Base-by-base conservation (phyloP, 2,113 vertebrate species). In the Corythoichthys intestinalis region DNA sequence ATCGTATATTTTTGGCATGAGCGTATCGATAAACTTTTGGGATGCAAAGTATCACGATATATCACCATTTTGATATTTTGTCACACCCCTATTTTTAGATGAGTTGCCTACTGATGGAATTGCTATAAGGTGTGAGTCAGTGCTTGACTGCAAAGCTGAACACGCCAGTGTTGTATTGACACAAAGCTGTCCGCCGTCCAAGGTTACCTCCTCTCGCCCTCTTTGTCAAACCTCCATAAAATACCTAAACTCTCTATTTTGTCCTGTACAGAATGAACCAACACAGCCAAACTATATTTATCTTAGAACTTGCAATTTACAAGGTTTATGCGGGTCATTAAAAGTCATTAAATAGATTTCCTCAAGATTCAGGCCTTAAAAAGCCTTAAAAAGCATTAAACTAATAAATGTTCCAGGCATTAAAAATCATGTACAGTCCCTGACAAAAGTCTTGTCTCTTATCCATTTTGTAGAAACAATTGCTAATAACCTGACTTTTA, bases 221-320 rank as follows among this genome's bases (percentile, higher is more conserved):
- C 80, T 80, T 75, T 90, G 89, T 87, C 86, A 89, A 80, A 87
- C 85, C 84, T 89, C 87, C 87, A 78, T 75, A 81, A 84, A 83
- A 57, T 52, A 52, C 67, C 77, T 56, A 37, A 78, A 17, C 2
- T 56, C 2, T 11, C 38, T 60, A 17, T 3, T n/a, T 14, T 60
- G 3, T 39, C 10, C 7, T 41, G 14, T 17, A n/a, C 1, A 41
- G 37, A 38, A 38, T 59, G 37, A 60, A n/a, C 14, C 34, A 6
- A 35, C 34, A 58, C 1, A 37, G 0, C 11, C 56, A 37, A 60
- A 41, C 37, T 14, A 17, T 59, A 2, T 60, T 49, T 28, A 28
- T 28, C 20, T 28, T 28, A 28, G 0, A 28, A 28, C 20, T 28
- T 28, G 20, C 20, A 28, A 28, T 28, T 28, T 28, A 28, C 20